Percentiles rank a stretch among this genome's conserved stretches.
phyloP scores from a whole-genome alignment of 1,140 invertebrate genomes.

The Liolophura sinensis region DNA sequence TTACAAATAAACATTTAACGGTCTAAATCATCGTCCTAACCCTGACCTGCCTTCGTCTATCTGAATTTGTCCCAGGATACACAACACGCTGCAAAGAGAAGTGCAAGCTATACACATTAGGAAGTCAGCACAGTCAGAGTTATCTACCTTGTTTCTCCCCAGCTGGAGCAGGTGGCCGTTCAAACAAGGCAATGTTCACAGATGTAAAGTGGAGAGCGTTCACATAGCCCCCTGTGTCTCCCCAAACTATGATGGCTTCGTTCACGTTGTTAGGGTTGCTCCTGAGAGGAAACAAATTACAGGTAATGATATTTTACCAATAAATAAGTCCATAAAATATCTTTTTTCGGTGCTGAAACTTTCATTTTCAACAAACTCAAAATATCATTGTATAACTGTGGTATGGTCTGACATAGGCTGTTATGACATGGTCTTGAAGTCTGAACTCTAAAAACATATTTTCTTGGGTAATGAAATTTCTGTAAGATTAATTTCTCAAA shows the following conservation, averaged over 20 bases:
- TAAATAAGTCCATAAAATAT: no score
- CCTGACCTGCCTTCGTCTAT: neutral
- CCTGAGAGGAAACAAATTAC: slow-evolving; percentile 32
- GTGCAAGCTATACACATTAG: neutral
- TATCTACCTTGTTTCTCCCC: slow-evolving; percentile 53
- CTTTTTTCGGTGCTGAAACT: no score
- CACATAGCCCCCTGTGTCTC: slow-evolving; percentile 54
- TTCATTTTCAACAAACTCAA: neutral
- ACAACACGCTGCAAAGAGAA: neutral
- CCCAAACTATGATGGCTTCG: slow-evolving; percentile 56
- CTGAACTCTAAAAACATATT: no score
- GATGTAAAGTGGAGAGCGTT: slow-evolving; percentile 55
- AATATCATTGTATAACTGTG: neutral
- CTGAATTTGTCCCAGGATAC: neutral
- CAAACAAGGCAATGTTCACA: slow-evolving; percentile 56
- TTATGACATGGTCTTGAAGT: no score
- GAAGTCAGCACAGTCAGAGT: slow-evolving; percentile 1
- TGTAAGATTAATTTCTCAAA: neutral
- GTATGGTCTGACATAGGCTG: neutral
- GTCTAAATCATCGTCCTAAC: neutral
- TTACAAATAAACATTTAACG: neutral
- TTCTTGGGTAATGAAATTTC: no score
- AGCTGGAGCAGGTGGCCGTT: slow-evolving; percentile 53
- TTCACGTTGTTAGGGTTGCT: slow-evolving; percentile 54
- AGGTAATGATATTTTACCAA: no score